These are phyloP conservation scores for Caenorhabditis sp. DNA, from an alignment of 2,888 invertebrate genomes.

Conservation along the genomic window DNA sequence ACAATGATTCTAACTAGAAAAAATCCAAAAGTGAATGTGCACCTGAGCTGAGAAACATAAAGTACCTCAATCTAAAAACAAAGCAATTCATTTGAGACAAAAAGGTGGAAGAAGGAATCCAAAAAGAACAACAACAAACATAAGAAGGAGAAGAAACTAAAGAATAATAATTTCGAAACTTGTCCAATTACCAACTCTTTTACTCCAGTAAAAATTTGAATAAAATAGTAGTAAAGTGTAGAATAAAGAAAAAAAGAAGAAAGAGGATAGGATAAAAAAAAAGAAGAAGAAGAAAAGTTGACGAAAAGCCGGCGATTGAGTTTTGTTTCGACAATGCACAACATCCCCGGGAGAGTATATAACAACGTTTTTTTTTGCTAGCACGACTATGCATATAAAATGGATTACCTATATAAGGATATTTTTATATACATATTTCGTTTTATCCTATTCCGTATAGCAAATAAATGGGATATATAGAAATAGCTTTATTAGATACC, in stretches of 20 bases:
- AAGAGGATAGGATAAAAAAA: constrained; percentile 6
- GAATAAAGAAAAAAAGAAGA: constrained; percentile 22
- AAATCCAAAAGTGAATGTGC: no score
- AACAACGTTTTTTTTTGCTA: constrained; percentile 5
- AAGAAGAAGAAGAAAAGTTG: constrained; percentile 5
- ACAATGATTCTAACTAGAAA: no score
- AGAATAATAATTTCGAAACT: neutral
- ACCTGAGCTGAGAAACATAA: no score
- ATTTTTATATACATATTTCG: neutral
- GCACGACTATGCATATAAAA: constrained; percentile 2
- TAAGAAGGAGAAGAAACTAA: neutral
- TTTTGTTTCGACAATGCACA: constrained; percentile 49
- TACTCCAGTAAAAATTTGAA: constrained; percentile 35
- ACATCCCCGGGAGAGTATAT: constrained; percentile 46
- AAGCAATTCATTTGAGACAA: neutral
- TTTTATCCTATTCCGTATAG: neutral
- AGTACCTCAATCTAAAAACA: neutral
- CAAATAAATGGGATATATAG: neutral
- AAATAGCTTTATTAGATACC: neutral
- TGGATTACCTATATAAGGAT: constrained; percentile 18
- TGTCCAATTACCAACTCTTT: constrained; percentile 1
- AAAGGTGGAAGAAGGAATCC: neutral
- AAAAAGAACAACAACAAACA: neutral
- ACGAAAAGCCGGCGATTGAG: constrained; percentile 38
- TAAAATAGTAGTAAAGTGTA: constrained; percentile 39